Evolutionary conservation across 2,888 invertebrate genomes (phyloP).

Genomic region (Mylabris sibirica): DNA sequence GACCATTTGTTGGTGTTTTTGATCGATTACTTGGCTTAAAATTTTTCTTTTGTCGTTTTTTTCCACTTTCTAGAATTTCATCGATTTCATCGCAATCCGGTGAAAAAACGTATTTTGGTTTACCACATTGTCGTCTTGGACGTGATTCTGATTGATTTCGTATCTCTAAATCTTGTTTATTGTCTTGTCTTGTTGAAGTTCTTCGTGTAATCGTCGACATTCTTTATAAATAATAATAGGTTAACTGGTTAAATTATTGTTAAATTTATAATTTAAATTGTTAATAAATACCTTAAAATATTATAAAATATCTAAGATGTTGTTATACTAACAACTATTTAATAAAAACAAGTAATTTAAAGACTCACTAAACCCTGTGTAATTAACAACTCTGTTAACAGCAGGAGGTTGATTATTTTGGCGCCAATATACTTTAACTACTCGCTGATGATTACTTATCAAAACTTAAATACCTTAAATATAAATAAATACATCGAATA

Average conservation of each 20-base stretch:
- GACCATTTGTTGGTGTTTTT: slow-evolving; percentile 7
- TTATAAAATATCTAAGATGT: neutral
- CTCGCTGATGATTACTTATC: neutral
- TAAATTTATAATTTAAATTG: neutral
- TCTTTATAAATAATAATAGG: neutral
- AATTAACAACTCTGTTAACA: no score
- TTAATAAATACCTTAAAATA: neutral
- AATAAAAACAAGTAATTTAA: neutral
- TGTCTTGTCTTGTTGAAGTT: slow-evolving; percentile 26
- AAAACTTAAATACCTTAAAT: no score
- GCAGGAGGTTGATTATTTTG: neutral
- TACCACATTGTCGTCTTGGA: slow-evolving; percentile 19
- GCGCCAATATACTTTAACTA: neutral
- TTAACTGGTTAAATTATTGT: neutral
- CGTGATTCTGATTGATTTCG: slow-evolving; percentile 12
- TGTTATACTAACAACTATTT: neutral
- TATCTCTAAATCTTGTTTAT: slow-evolving; percentile 17
- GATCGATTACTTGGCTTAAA: neutral
- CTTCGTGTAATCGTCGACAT: slow-evolving; percentile 34
- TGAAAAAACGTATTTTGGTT: slow-evolving; percentile 14
- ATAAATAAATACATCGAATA: no score
- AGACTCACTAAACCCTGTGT: no score
- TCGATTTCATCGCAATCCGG: slow-evolving; percentile 13
- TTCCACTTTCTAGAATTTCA: neutral
- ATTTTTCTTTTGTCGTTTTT: neutral